Percentiles rank a stretch among this genome's conserved stretches.
Evolutionary conservation across 1,140 invertebrate species (phyloP).

Genomic region (Orussus abietinus): DNA sequence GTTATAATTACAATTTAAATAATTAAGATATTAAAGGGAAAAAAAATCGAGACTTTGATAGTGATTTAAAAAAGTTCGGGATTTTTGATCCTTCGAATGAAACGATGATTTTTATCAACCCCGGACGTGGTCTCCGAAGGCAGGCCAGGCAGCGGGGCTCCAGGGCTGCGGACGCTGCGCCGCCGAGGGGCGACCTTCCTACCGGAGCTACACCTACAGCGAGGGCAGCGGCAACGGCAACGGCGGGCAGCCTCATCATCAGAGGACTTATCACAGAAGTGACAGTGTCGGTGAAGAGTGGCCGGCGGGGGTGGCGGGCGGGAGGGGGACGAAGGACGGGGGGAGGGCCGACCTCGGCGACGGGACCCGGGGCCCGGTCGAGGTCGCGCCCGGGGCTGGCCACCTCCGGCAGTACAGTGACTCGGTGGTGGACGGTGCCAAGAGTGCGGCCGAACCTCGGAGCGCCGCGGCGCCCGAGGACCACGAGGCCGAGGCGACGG

Average conservation of each 20-base stretch:
- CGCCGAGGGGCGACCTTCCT: constrained; percentile 22
- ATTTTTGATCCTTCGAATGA: constrained; percentile 1
- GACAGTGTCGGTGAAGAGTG: constrained; percentile 43
- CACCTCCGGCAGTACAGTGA: constrained; percentile 44
- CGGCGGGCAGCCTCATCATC: constrained; percentile 16
- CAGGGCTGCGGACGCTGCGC: constrained; percentile 22
- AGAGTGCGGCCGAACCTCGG: constrained; percentile 28
- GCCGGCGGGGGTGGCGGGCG: constrained; percentile 16
- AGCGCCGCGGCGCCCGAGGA: constrained; percentile 22
- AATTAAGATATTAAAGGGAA: no score
- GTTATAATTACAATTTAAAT: no score
- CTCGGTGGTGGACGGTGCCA: constrained; percentile 38
- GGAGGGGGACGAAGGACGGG: constrained; percentile 35
- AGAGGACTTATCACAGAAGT: constrained; percentile 28
- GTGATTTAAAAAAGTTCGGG: background rate
- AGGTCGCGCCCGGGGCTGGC: constrained; percentile 19
- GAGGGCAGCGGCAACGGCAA: constrained; percentile 25
- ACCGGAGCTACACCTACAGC: constrained; percentile 36
- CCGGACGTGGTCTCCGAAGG: no score
- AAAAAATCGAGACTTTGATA: constrained; percentile 2
- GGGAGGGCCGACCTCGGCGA: constrained; percentile 14
- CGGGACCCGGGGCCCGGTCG: constrained; percentile 27
- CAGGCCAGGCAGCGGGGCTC: constrained; percentile 2
- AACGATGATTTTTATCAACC: constrained; percentile 4
- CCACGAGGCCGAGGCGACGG: constrained; percentile 34